Conservation (phyloP, 2,113 vertebrate species). For the Myxocyprinus asiaticus region DNA sequence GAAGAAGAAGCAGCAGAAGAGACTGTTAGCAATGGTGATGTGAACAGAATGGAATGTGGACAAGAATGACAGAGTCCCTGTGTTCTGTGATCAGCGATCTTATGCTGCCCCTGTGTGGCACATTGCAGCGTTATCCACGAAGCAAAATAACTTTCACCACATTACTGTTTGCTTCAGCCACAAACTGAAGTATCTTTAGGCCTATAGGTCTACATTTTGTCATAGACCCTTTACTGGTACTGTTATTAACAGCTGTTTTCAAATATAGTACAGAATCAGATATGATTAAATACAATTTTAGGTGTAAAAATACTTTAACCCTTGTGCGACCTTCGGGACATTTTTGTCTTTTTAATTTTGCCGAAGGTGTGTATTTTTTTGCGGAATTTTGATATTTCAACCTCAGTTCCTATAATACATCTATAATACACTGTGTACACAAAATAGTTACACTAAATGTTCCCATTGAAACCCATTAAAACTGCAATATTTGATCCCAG, state of each 20-base stretch:
- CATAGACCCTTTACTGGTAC: neutral
- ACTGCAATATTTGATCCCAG: too few species aligned
- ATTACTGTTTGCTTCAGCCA: neutral
- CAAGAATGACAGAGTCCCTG: constrained; percentile 21
- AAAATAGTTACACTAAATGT: too few species aligned
- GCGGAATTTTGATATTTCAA: too few species aligned
- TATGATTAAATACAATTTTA: neutral
- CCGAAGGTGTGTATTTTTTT: too few species aligned
- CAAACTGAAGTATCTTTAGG: neutral
- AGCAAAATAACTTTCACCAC: too few species aligned
- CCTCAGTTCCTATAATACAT: too few species aligned
- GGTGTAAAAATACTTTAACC: neutral
- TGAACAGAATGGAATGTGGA: constrained; percentile 52
- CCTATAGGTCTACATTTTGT: neutral
- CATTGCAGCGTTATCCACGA: too few species aligned
- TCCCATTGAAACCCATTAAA: too few species aligned
- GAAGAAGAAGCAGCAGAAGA: constrained; percentile 35
- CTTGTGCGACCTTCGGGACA: too few species aligned
- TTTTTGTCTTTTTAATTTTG: too few species aligned
- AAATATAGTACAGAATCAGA: neutral
- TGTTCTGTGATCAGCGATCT: neutral
- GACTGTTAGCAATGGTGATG: constrained; percentile 56
- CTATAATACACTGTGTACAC: too few species aligned
- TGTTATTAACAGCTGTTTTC: neutral
- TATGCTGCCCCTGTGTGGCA: constrained; percentile 17